Base-by-base conservation (phyloP, 2,113 vertebrate genomes). In the Podiceps cristatus region DNA sequence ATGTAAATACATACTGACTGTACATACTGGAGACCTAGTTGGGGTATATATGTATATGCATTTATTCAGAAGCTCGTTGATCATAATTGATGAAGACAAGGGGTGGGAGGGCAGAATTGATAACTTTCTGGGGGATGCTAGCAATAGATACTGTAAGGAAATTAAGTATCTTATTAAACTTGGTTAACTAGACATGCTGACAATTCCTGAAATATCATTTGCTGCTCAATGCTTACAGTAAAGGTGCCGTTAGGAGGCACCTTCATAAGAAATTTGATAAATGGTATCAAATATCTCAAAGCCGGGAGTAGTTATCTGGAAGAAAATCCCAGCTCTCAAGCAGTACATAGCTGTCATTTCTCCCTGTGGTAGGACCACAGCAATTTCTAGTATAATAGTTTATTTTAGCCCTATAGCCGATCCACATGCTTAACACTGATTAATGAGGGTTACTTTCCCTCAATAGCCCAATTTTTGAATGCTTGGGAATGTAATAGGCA, bases 71-170 rank as follows among this genome's bases (percentile, higher is more conserved):
- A 88, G 84, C 88, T 95, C n/a, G 1, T 83, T 96, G 93, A 90
- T 77, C 55, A 4, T 94, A 95, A 96, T 55, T 76, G 87, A 28
- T 92, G 90, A 42, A 92, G 96, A 94, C 95, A 92, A 15, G 81
- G 67, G 90, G 81, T 93, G 92, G 93, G 93, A 96, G 96, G 85
- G 88, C 92, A 95, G 95, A 90, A 90, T 11, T 88, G 95, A 88
- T 94, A 88, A 90, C 85, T 69, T 96, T 77, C 95, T 76, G 67
- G 71, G 78, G 88, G 81, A 83, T 92, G 78, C 78, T 88, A 50
- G 92, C 72, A 42, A 76, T 27, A 66, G 81, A 45, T 85, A 20
- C 81, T 69, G 78, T 29, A 77, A 93, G 86, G 75, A 90, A 89
- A 82, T 96, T 22, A 75, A 81, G 33, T 25, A 27, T 73, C 88